phyloP scores from a whole-genome alignment of 2,888 invertebrate genomes.

The Cactoblastis cactorum region DNA sequence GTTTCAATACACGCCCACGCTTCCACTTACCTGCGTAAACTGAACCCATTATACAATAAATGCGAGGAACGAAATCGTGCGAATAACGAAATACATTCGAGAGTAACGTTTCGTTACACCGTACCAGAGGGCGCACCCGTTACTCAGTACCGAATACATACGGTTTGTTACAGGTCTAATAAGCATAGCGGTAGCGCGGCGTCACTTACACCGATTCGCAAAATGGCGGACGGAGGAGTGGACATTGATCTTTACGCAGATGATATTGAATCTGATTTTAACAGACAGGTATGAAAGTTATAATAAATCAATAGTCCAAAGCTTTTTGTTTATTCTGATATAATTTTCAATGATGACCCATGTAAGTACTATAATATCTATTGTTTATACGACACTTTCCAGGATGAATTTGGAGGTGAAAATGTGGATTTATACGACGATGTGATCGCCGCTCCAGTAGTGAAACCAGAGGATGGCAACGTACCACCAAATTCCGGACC shows the following conservation, averaged over 20 bases:
- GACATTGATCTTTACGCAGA: slow-evolving; percentile 98
- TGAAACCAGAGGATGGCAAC: slow-evolving; percentile 79
- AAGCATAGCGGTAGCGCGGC: too few relatives aligned
- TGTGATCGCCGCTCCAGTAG: slow-evolving; percentile 90
- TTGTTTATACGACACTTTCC: slow-evolving; percentile 42
- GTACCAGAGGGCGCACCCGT: too few relatives aligned
- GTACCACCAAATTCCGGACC: slow-evolving; percentile 79
- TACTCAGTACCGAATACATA: too few relatives aligned
- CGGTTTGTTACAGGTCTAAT: too few relatives aligned
- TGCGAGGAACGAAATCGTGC: too few relatives aligned
- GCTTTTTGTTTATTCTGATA: neutral
- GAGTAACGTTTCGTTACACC: too few relatives aligned
- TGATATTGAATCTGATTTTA: slow-evolving; percentile 96
- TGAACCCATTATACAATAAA: too few relatives aligned
- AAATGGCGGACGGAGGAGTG: slow-evolving; percentile 95
- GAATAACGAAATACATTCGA: too few relatives aligned
- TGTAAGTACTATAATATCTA: neutral
- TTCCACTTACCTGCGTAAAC: too few relatives aligned
- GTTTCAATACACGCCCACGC: too few relatives aligned
- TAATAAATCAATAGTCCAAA: neutral
- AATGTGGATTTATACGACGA: slow-evolving; percentile 97
- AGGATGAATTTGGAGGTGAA: slow-evolving; percentile 91
- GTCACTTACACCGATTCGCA: too few relatives aligned
- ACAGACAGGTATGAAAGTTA: slow-evolving; percentile 57
- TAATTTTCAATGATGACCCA: neutral